phyloP scores from a whole-genome alignment of 1,140 invertebrate species.

The Drosophila pruinosa region DNA sequence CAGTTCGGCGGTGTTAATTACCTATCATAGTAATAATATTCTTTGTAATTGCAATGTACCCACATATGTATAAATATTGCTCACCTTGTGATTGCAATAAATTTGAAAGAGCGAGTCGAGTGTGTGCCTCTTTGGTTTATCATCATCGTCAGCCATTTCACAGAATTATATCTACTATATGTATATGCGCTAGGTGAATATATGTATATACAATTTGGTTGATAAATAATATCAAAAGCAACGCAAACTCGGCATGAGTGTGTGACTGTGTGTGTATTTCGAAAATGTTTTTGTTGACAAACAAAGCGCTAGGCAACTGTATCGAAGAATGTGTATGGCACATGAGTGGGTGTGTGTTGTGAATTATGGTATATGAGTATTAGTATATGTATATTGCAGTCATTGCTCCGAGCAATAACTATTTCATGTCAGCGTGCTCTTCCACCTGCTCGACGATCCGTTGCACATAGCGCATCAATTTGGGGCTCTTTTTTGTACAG shows the following conservation, averaged over 20 bases:
- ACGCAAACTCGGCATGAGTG: neutral
- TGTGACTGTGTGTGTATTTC: slow-evolving; percentile 16
- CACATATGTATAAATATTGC: neutral
- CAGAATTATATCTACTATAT: slow-evolving; percentile 7
- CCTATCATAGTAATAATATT: neutral
- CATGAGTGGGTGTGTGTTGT: neutral
- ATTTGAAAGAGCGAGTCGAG: slow-evolving; percentile 61
- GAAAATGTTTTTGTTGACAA: slow-evolving; percentile 56
- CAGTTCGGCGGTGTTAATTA: slow-evolving; percentile 50
- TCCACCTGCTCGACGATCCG: slow-evolving; percentile 30
- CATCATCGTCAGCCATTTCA: slow-evolving; percentile 74
- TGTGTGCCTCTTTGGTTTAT: slow-evolving; percentile 75
- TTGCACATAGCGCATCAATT: slow-evolving; percentile 25
- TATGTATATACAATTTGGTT: neutral
- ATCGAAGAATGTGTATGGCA: neutral
- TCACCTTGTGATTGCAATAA: slow-evolving; percentile 62
- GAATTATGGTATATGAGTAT: slow-evolving; percentile 1
- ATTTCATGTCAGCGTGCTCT: neutral
- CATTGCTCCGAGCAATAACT: neutral
- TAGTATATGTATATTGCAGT: neutral
- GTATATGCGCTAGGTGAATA: neutral
- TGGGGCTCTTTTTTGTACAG: neutral
- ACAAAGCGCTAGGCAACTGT: slow-evolving; percentile 44
- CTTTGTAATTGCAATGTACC: neutral
- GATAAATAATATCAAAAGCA: slow-evolving; percentile 33